Conservation (phyloP, 1,140 invertebrate species). For the Papilio helenus region DNA sequence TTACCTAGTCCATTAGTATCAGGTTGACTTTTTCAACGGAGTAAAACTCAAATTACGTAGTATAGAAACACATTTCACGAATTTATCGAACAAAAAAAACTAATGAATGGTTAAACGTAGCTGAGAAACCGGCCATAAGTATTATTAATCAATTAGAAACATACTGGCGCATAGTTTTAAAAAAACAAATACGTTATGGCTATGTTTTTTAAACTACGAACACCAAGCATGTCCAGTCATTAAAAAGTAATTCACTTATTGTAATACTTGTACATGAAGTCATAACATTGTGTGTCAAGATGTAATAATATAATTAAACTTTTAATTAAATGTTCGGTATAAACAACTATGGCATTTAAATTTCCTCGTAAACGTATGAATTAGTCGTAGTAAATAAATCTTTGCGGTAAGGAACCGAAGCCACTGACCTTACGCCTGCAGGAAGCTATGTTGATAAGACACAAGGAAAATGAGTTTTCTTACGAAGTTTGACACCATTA, state of each 20-base stretch:
- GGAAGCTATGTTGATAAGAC: background rate
- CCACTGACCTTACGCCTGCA: slow-evolving; percentile 10
- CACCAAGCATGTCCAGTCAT: background rate
- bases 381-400: slow-evolving; percentile 21
- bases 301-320: background rate
- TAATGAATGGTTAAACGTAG: too few species aligned
- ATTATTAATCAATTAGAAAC: too few species aligned
- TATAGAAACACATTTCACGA: too few species aligned
- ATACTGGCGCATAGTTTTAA: too few species aligned
- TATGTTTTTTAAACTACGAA: too few species aligned
- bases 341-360: slow-evolving; percentile 4
- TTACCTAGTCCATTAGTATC: too few species aligned
- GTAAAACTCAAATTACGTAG: too few species aligned
- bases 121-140: too few species aligned
- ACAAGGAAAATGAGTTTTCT: slow-evolving; percentile 29
- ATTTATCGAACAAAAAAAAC: too few species aligned
- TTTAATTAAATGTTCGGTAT: background rate
- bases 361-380: slow-evolving; percentile 23
- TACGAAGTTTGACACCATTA: slow-evolving; percentile 11
- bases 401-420: slow-evolving; percentile 21
- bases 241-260: background rate
- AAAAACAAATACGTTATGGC: too few species aligned
- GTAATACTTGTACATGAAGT: background rate
- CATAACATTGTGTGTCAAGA: background rate
- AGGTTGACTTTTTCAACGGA: too few species aligned